These are phyloP conservation scores for Myotis lucifugus DNA, from an alignment of 2,113 vertebrate genomes.

Conservation along the genomic window DNA sequence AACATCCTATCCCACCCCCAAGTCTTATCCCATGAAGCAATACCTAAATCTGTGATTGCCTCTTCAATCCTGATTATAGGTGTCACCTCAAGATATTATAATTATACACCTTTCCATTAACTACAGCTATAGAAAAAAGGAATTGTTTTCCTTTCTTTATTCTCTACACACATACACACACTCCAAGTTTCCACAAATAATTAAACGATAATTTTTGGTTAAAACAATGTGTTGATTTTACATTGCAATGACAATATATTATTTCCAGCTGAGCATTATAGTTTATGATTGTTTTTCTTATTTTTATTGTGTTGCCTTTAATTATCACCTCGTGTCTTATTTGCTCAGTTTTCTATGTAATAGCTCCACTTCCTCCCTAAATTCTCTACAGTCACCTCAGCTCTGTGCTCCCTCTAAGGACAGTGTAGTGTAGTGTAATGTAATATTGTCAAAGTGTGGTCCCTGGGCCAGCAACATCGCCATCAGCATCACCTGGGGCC, in stretches of 20 bases:
- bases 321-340: slow-evolving; percentile 34
- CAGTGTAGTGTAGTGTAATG: neutral
- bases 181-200: slow-evolving; percentile 46
- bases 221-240: slow-evolving; percentile 38
- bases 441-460: neutral
- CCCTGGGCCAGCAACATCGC: neutral
- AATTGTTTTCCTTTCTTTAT: neutral
- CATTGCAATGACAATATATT: slow-evolving; percentile 47
- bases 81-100: neutral
- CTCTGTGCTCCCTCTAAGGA: neutral
- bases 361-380: neutral
- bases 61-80: neutral
- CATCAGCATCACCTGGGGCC: neutral
- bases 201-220: slow-evolving; percentile 54
- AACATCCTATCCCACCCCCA: neutral
- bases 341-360: slow-evolving; percentile 47
- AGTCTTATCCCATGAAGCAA: neutral
- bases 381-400: neutral
- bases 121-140: neutral
- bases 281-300: slow-evolving; percentile 59
- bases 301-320: slow-evolving; percentile 41
- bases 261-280: slow-evolving; percentile 37
- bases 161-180: neutral
- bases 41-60: neutral
- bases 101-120: neutral